Conservation (phyloP, 2,888 invertebrate species). For the Netelia virgata region DNA sequence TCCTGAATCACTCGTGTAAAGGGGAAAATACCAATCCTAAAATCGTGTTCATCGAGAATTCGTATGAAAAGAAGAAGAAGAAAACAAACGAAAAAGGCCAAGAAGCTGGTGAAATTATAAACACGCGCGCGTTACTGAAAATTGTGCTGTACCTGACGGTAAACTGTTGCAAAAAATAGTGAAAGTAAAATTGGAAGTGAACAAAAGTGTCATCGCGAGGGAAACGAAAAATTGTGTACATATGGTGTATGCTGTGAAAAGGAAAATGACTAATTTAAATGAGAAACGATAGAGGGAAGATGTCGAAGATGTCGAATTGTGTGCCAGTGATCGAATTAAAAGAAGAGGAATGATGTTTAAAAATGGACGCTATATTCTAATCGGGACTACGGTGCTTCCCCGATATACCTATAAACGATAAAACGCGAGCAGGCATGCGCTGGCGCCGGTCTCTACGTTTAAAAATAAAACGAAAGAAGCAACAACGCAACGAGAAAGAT, state of each 20-base stretch:
- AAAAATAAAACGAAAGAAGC: slow-evolving; percentile 38
- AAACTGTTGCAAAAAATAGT: slow-evolving; percentile 31
- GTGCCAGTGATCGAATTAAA: slow-evolving; percentile 34
- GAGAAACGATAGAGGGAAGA: slow-evolving; percentile 12
- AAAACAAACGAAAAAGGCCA: too few relatives aligned
- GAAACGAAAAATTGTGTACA: slow-evolving; percentile 46
- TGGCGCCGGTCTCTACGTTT: slow-evolving; percentile 49
- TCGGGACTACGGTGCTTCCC: slow-evolving; percentile 31
- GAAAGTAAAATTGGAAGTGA: slow-evolving; percentile 36
- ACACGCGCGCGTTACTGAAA: slow-evolving; percentile 55
- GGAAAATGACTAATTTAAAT: background rate
- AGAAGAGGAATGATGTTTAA: slow-evolving; percentile 1
- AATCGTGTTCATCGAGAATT: slow-evolving; percentile 8
- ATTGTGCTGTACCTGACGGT: slow-evolving; percentile 52
- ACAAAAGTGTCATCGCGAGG: slow-evolving; percentile 12
- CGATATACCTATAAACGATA: slow-evolving; percentile 40
- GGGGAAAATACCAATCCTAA: slow-evolving; percentile 24
- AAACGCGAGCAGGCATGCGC: slow-evolving; percentile 50
- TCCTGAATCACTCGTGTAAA: slow-evolving; percentile 77
- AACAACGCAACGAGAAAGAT: slow-evolving; percentile 6
- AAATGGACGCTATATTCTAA: background rate
- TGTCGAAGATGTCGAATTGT: slow-evolving; percentile 42
- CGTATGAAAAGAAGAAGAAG: background rate
- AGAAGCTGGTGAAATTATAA: background rate
- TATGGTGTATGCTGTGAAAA: slow-evolving; percentile 29